Evolutionary conservation across 2,113 vertebrate species (phyloP), one percentile per base, ranked within the genome.

Genomic region (Cercocebus atys): DNA sequence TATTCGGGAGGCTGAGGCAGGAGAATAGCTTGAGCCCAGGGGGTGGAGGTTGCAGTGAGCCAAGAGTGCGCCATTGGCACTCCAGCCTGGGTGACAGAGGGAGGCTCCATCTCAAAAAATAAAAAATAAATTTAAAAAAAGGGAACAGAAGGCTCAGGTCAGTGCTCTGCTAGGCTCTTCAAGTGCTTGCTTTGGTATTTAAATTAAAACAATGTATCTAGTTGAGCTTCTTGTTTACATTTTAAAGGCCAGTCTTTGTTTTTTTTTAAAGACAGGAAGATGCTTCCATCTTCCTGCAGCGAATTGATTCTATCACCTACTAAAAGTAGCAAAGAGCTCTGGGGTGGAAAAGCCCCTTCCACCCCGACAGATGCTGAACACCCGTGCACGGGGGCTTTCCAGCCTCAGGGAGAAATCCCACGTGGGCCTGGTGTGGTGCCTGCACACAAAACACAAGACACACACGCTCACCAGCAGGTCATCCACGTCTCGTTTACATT

Each of bases 131-230:
- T 14, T 13, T 0, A 30, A 5, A 61, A 61, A 6, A 30, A 30
- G 40, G 25, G 17, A 27, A 35, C 5, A 25, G 43, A 66, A 12
- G 59, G 11, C 57, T 90, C 55, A 64, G 55, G 22, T 64, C 52
- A 27, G 50, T 14, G 17, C 4, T 0, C n/a, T 25, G 43, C 57
- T 9, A 5, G 11, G 75, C 35, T 72, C 75, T 10, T 27, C 86
- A 6, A 12, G 27, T 30, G 5, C 50, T 83, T 76, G 57, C 25
- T 73, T 17, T 40, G 17, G 50, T 57, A 52, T 35, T 72, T 5
- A 2, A n/a, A 45, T 16, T 0, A 8, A 25, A 64, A 25, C 17
- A 0, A 52, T 14, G 0, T 25, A 35, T 3, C 50, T 6, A 66
- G 7, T 27, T 61, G 17, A 20, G 52, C 59, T 79, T 23, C 82